Base-by-base conservation (phyloP, 2,888 invertebrate genomes). In the Lagria hirta region DNA sequence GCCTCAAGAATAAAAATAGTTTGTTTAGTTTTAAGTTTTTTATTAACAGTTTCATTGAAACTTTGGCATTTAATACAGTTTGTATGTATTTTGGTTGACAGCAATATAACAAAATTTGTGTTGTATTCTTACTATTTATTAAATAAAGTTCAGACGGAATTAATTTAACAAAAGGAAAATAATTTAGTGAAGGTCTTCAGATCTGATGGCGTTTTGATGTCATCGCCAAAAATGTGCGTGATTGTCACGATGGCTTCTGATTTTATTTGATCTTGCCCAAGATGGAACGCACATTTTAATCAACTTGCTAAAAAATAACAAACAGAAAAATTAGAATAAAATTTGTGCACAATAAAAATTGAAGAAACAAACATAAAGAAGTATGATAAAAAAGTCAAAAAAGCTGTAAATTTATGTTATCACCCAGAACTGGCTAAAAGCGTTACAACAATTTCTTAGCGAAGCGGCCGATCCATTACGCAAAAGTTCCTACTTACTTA, bases 401-500 rank as follows among this genome's bases (percentile, higher is more conserved):
- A 17, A 7, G 28, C 36, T 35, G 43, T 20, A 35, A 22, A 17
- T n/a, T n/a, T n/a, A 32, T 26, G 29, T 44, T 28, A 36, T n/a
- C n/a, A 24, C 24, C 27, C 22, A 15, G 27, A 49, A 42, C 46
- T 24, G 21, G 43, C 41, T 18, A 51, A n/a, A n/a, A 51, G 49
- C 50, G 24, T 43, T 46, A 45, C 37, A 14, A 42, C 22, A 27
- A 34, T 21, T 41, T 24, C 18, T 21, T 43, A 34, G 50, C 48
- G 28, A 38, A 46, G 48, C 50, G 36, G 46, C 44, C 47, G 48
- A 32, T 38, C 27, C 35, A 40, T 44, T 54, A 54, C 26, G 38
- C 49, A 52, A 55, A 52, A 56, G 52, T 46, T 49, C 27, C 57
- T 62, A 62, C 64, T 61, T 65, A 77, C 76, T 76, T 76, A 76